Evolutionary conservation across 2,113 vertebrate species (phyloP).

Genomic region (Onychostoma macrolepis): DNA sequence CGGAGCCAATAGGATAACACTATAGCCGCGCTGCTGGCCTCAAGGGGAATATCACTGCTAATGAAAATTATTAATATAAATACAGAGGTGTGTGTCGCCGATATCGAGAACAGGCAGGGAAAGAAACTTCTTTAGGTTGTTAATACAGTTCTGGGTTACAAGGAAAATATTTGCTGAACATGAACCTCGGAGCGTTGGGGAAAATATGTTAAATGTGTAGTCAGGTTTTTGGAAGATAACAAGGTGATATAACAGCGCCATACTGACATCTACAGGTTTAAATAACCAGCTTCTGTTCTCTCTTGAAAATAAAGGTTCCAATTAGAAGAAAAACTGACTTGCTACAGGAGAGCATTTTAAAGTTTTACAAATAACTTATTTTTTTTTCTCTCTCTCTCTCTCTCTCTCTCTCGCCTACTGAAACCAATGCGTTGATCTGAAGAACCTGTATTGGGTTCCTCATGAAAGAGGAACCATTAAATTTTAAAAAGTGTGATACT

Average conservation of each 20-base stretch:
- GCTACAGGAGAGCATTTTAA: not conserved
- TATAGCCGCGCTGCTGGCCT: constrained; percentile 16
- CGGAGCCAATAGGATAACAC: constrained; percentile 44
- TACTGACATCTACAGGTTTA: constrained; percentile 82
- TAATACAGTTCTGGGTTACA: constrained; percentile 75
- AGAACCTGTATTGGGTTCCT: not conserved
- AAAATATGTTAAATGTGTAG: constrained; percentile 74
- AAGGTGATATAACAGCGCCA: constrained; percentile 67
- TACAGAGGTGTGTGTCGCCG: constrained; percentile 58
- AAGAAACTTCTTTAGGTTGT: constrained; percentile 68
- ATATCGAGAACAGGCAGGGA: constrained; percentile 60
- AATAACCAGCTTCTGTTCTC: constrained; percentile 48
- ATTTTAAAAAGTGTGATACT: not conserved
- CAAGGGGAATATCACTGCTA: constrained; percentile 53
- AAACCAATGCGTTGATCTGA: not conserved
- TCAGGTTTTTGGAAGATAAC: constrained; percentile 66
- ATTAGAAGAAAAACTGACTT: not conserved
- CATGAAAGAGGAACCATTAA: not conserved
- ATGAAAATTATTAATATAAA: constrained; percentile 58
- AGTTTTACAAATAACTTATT: not conserved
- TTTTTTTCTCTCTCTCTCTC: not conserved
- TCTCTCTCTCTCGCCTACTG: not conserved
- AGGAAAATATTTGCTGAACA: constrained; percentile 81
- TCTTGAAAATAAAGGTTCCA: not conserved
- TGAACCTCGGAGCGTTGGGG: constrained; percentile 71